A percentile compares a stretch with the other conserved stretches of the same genome.
phyloP scores from a whole-genome alignment of 1,140 invertebrate species.

The Drosophila bocqueti region DNA sequence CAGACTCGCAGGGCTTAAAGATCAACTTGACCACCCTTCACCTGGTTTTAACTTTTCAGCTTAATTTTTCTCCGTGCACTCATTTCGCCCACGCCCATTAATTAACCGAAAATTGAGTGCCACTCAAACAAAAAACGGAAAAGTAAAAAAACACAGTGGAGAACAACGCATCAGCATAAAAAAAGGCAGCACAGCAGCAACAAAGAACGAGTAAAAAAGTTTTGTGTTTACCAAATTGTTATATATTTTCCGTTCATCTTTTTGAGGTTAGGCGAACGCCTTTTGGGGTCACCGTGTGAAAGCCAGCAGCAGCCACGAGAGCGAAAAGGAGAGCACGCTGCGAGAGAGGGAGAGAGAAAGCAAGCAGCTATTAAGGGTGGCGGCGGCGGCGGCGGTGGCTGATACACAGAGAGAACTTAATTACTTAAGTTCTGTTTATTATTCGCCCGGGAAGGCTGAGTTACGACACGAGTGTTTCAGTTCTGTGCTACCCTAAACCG shows the following conservation, averaged over 20 bases:
- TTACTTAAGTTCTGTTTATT: slow-evolving; percentile 64
- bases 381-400: slow-evolving; percentile 7
- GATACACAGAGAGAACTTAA: slow-evolving; percentile 41
- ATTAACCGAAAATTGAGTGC: slow-evolving; percentile 57
- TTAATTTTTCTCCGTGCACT: slow-evolving; percentile 1
- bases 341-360: slow-evolving; percentile 21
- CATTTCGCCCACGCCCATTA: slow-evolving; percentile 54
- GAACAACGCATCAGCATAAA: slow-evolving; percentile 60
- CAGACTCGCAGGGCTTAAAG: not conserved
- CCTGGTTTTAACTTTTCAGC: not conserved
- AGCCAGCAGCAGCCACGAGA: slow-evolving; percentile 29
- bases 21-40: not conserved
- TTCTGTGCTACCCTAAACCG: not conserved
- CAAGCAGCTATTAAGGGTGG: slow-evolving; percentile 13
- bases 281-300: slow-evolving; percentile 58
- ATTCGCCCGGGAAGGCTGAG: slow-evolving; percentile 31
- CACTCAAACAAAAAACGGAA: slow-evolving; percentile 42
- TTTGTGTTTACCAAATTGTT: slow-evolving; percentile 66
- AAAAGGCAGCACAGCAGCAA: slow-evolving; percentile 14
- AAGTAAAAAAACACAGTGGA: slow-evolving; percentile 17
- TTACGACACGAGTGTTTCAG: slow-evolving; percentile 34
- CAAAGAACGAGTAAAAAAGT: slow-evolving; percentile 14
- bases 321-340: slow-evolving; percentile 22
- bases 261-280: slow-evolving; percentile 61
- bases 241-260: slow-evolving; percentile 57